These are phyloP conservation scores for Aleiodes testaceus DNA, from an alignment of 2,888 invertebrate species.

Conservation along the genomic window DNA sequence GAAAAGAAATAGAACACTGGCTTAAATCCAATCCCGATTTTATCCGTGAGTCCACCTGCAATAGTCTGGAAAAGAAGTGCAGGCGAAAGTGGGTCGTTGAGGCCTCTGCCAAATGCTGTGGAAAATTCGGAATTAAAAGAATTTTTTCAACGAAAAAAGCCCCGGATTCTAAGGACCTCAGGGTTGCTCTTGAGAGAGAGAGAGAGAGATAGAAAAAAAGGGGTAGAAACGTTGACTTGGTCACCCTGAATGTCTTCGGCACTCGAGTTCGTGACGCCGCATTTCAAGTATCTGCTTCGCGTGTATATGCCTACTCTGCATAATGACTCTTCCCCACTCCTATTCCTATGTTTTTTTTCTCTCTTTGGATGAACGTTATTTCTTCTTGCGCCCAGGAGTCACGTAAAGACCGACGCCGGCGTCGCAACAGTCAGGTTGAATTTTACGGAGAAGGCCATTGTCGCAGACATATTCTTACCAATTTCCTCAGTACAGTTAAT, in stretches of 20 bases:
- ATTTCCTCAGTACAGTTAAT: neutral
- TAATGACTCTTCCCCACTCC: conserved; percentile 24
- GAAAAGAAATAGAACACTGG: conserved; percentile 53
- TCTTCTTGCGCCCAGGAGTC: conserved; percentile 4
- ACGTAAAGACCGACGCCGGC: conserved; percentile 24
- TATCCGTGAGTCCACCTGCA: conserved; percentile 48
- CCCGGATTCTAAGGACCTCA: conserved; percentile 27
- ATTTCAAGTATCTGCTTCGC: conserved; percentile 33
- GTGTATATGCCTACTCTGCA: conserved; percentile 36
- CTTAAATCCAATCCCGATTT: conserved; percentile 64
- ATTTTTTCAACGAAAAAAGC: conserved; percentile 42
- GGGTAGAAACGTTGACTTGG: conserved; percentile 58
- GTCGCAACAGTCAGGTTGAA: conserved; percentile 31
- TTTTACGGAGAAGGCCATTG: conserved; percentile 12
- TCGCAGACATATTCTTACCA: conserved; percentile 17
- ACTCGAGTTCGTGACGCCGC: conserved; percentile 40
- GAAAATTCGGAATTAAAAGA: conserved; percentile 1
- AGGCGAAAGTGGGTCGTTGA: conserved; percentile 53
- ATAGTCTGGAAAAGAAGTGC: neutral
- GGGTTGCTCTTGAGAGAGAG: conserved; percentile 8
- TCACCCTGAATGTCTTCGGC: conserved; percentile 58
- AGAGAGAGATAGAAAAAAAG: neutral
- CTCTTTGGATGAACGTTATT: neutral
- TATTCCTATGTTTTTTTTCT: neutral
- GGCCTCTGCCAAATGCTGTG: conserved; percentile 44